phyloP scores from a whole-genome alignment of 2,888 invertebrate species.

The Hesperia comma region DNA sequence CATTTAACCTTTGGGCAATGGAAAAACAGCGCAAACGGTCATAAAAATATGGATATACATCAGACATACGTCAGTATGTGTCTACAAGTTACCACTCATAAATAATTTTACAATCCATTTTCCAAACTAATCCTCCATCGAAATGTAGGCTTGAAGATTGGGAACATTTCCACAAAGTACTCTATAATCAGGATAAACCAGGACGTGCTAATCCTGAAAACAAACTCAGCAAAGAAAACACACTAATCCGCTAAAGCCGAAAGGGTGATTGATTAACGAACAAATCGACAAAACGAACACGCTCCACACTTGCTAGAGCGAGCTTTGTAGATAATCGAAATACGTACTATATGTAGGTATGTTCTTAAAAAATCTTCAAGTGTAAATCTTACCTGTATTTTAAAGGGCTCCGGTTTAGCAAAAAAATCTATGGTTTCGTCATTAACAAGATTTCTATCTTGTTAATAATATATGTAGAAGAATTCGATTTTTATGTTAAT shows the following conservation, averaged over 20 bases:
- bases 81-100: too few species aligned
- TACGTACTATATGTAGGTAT: background rate
- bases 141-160: background rate
- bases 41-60: too few species aligned
- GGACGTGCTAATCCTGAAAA: conserved; percentile 25
- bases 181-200: conserved; percentile 15
- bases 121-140: background rate
- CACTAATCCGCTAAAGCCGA: conserved; percentile 24
- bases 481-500: too few species aligned
- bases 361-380: too few species aligned
- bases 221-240: conserved; percentile 30
- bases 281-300: conserved; percentile 20
- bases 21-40: too few species aligned
- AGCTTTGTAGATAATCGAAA: background rate
- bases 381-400: too few species aligned
- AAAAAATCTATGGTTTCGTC: too few species aligned
- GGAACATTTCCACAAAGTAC: conserved; percentile 7
- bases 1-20: too few species aligned
- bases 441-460: too few species aligned
- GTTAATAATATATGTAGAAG: too few species aligned
- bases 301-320: background rate
- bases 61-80: too few species aligned
- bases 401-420: too few species aligned
- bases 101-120: background rate
- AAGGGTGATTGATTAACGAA: conserved; percentile 33